Base-by-base conservation (phyloP, 2,797 vertebrate species). In the Sphenodon punctatus region DNA sequence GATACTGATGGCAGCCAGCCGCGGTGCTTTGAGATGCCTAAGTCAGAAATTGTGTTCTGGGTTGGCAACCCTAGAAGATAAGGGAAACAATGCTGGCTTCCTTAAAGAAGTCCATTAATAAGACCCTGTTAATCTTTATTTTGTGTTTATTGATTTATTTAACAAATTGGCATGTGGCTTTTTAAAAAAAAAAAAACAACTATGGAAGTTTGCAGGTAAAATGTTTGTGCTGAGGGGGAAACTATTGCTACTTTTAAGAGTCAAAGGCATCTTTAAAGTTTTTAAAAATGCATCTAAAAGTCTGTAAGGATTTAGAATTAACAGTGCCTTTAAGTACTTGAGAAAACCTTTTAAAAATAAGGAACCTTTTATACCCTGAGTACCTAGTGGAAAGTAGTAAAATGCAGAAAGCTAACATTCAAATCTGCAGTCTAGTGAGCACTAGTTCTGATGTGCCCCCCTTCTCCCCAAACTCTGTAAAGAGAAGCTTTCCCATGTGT, bases 1-100 rank as follows among this genome's bases (percentile, higher is more conserved):
- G 82, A 20, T 6, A n/a, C n/a, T n/a, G n/a, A n/a, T n/a, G n/a
- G 55, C 82, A 77, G 30, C 3, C 16, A 22, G 59, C 70, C 79
- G 74, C 77, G 88, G 60, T 20, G 79, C 71, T 22, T 46, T 36
- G 38, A 69, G 75, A 88, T 80, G 63, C 66, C 77, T 84, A 82
- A 72, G 85, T 84, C 66, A 78, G 42, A 8, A 88, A 68, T 67
- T 82, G 67, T 3, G 23, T 36, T 74, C 80, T 82, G 75, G 7
- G 67, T 84, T 79, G 84, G 63, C 60, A 85, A 42, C 49, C 59
- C 13, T 67, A 43, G 59, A 69, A 87, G 82, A 72, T 67, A 87
- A 80, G 46, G 77, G 82, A 88, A 77, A 84, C 34, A 80, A 82
- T 59, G 81, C 1, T 59, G 51, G 75, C 67, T 78, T 78, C 42